Base-by-base conservation (phyloP, 2,113 vertebrate genomes). In the Hypocryptadius cinnamomeus region DNA sequence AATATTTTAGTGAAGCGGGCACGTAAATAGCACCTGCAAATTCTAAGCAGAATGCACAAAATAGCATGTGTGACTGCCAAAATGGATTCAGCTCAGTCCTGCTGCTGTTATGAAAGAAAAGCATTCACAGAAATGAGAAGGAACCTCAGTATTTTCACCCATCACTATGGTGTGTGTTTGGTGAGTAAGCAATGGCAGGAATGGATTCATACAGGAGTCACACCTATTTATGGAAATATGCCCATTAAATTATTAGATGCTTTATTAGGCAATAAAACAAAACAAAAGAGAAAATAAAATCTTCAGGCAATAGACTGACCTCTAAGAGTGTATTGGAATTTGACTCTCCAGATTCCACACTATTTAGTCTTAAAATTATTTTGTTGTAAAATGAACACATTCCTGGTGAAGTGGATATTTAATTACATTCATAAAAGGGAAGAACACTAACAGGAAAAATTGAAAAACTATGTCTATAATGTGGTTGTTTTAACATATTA, bases 31-130 rank as follows among this genome's bases (percentile, higher is more conserved):
- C n/a, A 50, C 16, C 11, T 40, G 8, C 10, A 88, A 68, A 60
- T 74, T 74, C 7, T 47, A 45, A 53, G 35, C 33, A 54, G 8
- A 33, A 9, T 5, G 1, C 35, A 11, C 8, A n/a, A 14, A 3
- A 23, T 35, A 39, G 1, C 0, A 8, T 33, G 45, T 59, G 11
- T 8, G 7, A 66, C 42, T 50, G 15, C 19, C 1, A 5, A 47
- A 80, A 80, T 39, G 7, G 20, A 39, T 80, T 87, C 15, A 60
- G 3, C 5, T 87, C 11, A 69, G 23, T 16, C 10, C 14, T 61
- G 8, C 47, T 70, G 42, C 21, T 53, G 9, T 48, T 79, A 13
- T 6, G 28, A 20, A 74, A 42, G 25, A 68, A 50, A 68, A 56
- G 1, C 15, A 8, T 48, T 71, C 47, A 74, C 18, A 74, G 45